A percentile compares a stretch with the other conserved stretches of the same genome.
Conservation (phyloP, 2,797 vertebrate species). For the Lateolabrax maculatus region DNA sequence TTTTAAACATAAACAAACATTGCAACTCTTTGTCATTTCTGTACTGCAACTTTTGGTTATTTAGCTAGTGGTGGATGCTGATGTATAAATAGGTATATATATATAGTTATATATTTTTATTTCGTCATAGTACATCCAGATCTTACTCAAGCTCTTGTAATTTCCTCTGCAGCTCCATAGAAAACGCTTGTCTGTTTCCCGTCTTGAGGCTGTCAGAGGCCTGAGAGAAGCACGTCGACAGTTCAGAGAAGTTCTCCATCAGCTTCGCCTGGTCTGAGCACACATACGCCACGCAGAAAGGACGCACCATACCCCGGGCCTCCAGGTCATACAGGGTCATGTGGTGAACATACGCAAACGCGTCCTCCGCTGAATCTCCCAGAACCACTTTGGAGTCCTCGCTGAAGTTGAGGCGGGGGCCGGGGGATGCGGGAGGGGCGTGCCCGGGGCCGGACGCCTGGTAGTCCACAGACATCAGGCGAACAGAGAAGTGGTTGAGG, state of each 20-base stretch:
- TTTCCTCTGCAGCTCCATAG: conserved; percentile 92
- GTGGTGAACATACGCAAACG: conserved; percentile 95
- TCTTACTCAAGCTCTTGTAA: conserved; percentile 91
- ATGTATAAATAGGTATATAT: not conserved
- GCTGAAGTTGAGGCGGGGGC: conserved; percentile 87
- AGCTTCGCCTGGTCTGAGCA: conserved; percentile 94
- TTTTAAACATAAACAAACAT: not conserved
- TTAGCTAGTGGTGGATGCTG: not conserved
- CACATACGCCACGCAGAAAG: conserved; percentile 97
- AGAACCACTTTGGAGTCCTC: conserved; percentile 96
- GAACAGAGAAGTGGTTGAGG: conserved; percentile 96
- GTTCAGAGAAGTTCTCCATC: conserved; percentile 92
- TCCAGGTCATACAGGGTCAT: conserved; percentile 95
- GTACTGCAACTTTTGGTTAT: not conserved
- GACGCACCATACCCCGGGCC: conserved; percentile 95
- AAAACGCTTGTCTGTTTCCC: conserved; percentile 95
- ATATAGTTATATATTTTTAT: too few species aligned
- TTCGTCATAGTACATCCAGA: not conserved
- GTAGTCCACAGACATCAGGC: conserved; percentile 99
- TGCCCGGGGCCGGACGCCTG: conserved; percentile 93
- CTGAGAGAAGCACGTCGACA: conserved; percentile 91
- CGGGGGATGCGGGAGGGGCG: conserved; percentile 26
- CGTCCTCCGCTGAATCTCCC: conserved; percentile 93
- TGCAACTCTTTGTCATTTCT: not conserved
- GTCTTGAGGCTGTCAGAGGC: conserved; percentile 96